Evolutionary conservation across 1,140 invertebrate species (phyloP).

Genomic region (Prorops nasuta): DNA sequence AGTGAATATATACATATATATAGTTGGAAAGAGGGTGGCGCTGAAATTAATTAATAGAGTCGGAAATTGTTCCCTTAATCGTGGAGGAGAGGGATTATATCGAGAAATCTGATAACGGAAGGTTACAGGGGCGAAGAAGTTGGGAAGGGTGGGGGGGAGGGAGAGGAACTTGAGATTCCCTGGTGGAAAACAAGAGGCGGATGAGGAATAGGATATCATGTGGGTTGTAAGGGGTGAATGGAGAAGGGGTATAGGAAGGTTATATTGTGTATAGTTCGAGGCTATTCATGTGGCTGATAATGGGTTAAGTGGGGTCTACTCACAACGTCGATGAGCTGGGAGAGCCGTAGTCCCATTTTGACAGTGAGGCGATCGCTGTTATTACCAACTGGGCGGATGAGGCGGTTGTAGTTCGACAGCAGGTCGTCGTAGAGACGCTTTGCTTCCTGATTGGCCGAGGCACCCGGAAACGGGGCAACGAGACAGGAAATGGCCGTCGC

Average conservation of each 20-base stretch:
- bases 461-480: conserved; percentile 48
- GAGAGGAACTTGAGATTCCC: no score
- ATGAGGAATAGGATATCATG: no score
- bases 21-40: no score
- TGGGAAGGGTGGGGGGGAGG: background rate
- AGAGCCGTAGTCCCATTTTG: conserved; percentile 92
- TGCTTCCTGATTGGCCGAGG: conserved; percentile 80
- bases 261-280: conserved; percentile 11
- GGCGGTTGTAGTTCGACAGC: conserved; percentile 94
- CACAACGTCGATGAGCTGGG: conserved; percentile 98
- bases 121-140: background rate
- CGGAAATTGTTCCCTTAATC: no score
- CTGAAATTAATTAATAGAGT: no score
- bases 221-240: background rate
- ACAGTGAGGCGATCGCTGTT: conserved; percentile 94
- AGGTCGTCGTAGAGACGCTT: conserved; percentile 94
- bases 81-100: no score
- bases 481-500: conserved; percentile 65
- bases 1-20: no score
- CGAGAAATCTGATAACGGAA: no score
- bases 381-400: conserved; percentile 95
- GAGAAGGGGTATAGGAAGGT: background rate
- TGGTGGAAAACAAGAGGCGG: no score
- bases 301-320: conserved; percentile 58
- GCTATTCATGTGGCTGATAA: conserved; percentile 17